Conservation (phyloP, 2,888 invertebrate genomes). For the Luffia ferchaultella region DNA sequence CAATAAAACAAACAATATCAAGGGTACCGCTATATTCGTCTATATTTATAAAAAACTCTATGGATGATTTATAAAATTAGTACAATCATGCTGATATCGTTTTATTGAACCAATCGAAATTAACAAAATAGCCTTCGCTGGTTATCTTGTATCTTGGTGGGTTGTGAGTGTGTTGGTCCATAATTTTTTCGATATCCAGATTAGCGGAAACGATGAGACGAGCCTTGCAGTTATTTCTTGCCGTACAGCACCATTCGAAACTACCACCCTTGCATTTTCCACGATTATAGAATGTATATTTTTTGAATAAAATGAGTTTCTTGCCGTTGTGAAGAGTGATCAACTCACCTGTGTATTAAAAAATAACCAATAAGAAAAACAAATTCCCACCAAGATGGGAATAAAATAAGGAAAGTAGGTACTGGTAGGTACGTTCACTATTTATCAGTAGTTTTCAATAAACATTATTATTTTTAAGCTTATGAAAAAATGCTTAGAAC, state of each 20-base stretch:
- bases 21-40: too few species aligned
- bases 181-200: conserved; percentile 15
- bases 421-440: too few species aligned
- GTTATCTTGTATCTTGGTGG: conserved; percentile 15
- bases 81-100: too few species aligned
- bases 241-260: conserved; percentile 27
- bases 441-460: too few species aligned
- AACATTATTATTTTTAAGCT: too few species aligned
- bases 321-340: conserved; percentile 15
- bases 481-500: too few species aligned
- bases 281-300: conserved; percentile 15
- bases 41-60: too few species aligned
- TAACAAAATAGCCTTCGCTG: conserved; percentile 9
- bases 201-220: conserved; percentile 18
- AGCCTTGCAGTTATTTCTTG: conserved; percentile 14
- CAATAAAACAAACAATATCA: too few species aligned
- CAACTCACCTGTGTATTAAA: conserved; percentile 12
- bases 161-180: conserved; percentile 18
- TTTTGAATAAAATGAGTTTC: conserved; percentile 18
- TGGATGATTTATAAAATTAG: too few species aligned
- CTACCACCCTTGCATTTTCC: conserved; percentile 9
- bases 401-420: too few species aligned
- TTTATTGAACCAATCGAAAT: conserved; percentile 5
- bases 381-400: background rate
- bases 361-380: background rate